Evolutionary conservation across 2,113 vertebrate species (phyloP).

Genomic region (Mobula hypostoma): DNA sequence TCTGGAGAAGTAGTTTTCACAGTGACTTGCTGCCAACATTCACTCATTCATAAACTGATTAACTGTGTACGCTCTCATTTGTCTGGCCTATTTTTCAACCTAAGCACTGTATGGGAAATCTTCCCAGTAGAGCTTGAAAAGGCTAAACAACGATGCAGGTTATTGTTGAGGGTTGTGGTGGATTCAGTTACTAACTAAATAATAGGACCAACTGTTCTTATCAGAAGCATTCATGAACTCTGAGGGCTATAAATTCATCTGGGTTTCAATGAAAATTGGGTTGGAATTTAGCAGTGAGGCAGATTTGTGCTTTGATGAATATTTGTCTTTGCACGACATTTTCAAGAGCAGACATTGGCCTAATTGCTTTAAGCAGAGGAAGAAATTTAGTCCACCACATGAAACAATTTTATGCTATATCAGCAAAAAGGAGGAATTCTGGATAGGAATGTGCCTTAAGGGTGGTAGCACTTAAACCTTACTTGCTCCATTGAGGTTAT

Average conservation of each 20-base stretch:
- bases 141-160: no score
- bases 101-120: background rate
- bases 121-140: background rate
- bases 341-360: background rate
- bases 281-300: background rate
- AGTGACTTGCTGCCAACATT: background rate
- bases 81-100: background rate
- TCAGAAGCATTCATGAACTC: background rate
- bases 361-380: background rate
- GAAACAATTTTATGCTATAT: background rate
- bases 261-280: background rate
- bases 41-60: background rate
- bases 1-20: background rate
- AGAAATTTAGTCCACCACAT: background rate
- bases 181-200: background rate
- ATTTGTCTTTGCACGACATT: background rate
- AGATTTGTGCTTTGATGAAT: background rate
- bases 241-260: background rate
- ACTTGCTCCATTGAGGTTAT: no score
- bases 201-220: background rate
- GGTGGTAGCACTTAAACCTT: background rate
- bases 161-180: background rate
- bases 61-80: background rate
- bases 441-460: background rate
- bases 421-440: background rate